Percentiles rank a stretch among this genome's conserved stretches.
These are phyloP conservation scores for Synodontis membranacea DNA, from an alignment of 2,113 vertebrate genomes.

Conservation along the genomic window DNA sequence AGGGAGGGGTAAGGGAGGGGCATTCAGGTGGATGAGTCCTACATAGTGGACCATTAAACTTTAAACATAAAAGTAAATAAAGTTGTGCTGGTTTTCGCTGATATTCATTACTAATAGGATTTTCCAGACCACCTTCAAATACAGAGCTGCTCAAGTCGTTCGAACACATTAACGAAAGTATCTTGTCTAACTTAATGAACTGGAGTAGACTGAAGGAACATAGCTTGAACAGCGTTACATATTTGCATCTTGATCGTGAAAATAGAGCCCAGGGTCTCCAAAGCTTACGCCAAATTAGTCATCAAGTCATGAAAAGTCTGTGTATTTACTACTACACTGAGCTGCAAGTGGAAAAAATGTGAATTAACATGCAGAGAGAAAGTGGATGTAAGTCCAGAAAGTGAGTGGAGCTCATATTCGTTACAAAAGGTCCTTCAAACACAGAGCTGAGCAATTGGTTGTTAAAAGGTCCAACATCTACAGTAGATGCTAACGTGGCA, in stretches of 20 bases:
- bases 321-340: neutral
- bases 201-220: neutral
- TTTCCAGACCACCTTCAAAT: neutral
- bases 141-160: neutral
- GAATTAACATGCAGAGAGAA: neutral
- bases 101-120: neutral
- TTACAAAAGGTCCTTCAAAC: too few relatives aligned
- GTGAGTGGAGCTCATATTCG: too few relatives aligned
- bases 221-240: neutral
- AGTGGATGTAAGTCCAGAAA: too few relatives aligned
- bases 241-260: neutral
- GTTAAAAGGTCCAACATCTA: neutral
- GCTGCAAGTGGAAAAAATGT: neutral
- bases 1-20: too few relatives aligned
- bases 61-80: neutral
- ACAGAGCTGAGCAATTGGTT: too few relatives aligned
- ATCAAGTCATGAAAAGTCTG: neutral
- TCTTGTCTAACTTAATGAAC: neutral
- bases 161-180: neutral
- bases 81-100: neutral
- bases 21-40: too few relatives aligned
- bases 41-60: too few relatives aligned
- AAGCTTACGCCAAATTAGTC: neutral
- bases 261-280: neutral
- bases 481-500: neutral